Percentiles rank a stretch among this genome's conserved stretches.
Evolutionary conservation across 2,888 invertebrate genomes (phyloP).

Genomic region (Microctonus brassicae): DNA sequence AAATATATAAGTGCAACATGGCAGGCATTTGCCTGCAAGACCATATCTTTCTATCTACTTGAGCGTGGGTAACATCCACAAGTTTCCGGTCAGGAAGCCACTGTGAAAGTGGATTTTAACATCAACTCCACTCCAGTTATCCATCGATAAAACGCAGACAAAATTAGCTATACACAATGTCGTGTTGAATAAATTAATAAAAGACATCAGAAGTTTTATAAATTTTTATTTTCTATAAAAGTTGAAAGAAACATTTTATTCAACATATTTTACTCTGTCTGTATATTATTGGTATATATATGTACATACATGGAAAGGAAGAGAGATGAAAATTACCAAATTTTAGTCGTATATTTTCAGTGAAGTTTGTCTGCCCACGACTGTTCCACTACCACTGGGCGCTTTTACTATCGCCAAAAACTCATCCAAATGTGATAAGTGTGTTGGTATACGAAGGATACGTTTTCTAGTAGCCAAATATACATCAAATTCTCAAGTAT

Average conservation of each 20-base stretch:
- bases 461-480: slow-evolving; percentile 6
- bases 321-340: slow-evolving; percentile 58
- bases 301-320: no score
- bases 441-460: not conserved
- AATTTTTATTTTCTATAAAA: not conserved
- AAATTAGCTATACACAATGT: slow-evolving; percentile 2
- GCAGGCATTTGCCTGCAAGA: not conserved
- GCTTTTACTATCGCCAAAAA: not conserved
- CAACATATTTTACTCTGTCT: not conserved
- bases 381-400: slow-evolving; percentile 39
- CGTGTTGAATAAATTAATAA: slow-evolving; percentile 7
- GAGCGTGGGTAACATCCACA: slow-evolving; percentile 17
- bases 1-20: slow-evolving; percentile 8
- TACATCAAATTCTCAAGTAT: slow-evolving; percentile 19
- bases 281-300: no score
- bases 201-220: not conserved
- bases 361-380: slow-evolving; percentile 58
- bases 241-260: no score
- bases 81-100: slow-evolving; percentile 32
- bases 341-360: slow-evolving; percentile 53
- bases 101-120: slow-evolving; percentile 30
- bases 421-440: not conserved
- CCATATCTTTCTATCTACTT: slow-evolving; percentile 4
- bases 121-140: slow-evolving; percentile 15
- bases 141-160: slow-evolving; percentile 6